Base-by-base conservation (phyloP, 2,888 invertebrate species). In the Drosophila mayaguana region DNA sequence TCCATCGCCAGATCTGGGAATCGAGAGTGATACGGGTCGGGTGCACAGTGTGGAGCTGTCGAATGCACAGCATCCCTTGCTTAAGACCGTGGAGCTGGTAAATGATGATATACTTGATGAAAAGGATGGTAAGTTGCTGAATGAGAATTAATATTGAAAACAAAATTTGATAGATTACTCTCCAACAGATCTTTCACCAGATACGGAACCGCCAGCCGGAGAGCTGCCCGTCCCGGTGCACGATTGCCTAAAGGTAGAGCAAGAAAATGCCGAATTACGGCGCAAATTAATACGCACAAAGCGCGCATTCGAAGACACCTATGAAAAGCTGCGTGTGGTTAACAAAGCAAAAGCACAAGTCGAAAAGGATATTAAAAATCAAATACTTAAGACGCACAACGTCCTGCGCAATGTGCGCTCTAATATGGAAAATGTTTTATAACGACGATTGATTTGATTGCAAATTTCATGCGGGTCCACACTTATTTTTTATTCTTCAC, bases 1-100 rank as follows among this genome's bases (percentile, higher is more conserved):
- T 80, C 94, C 96, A 1, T 97, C 97, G 0, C 97, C 97, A 0
- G 97, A 97, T 93, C 94, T 97, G 87, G 97, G 97, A n/a, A 97
- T 97, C 75, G 97, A 97, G 91, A 97, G 97, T 87, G 97, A 97
- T 91, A 94, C 94, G 43, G 95, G 81, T 94, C 95, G 71, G 94
- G 95, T 91, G 90, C 96, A 83, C 94, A 96, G 93, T 71, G 90
- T 90, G 2, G 92, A 92, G 45, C 61, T 91, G 2, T 80, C 89
- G 3, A 89, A 78, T 56, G 82, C 86, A 9, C 90, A 91, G 57
- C 85, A 93, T 54, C 92, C 94, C 0, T 48, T 79, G 57, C 83
- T 93, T 22, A 93, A 93, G 76, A 86, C 93, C 1, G 90, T 94
- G n/a, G 93, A 94, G 82, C 76, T 94, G 57, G 55, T 18, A 7